Base-by-base conservation (phyloP, 1,140 invertebrate genomes). In the Euura saliciscinereae region DNA sequence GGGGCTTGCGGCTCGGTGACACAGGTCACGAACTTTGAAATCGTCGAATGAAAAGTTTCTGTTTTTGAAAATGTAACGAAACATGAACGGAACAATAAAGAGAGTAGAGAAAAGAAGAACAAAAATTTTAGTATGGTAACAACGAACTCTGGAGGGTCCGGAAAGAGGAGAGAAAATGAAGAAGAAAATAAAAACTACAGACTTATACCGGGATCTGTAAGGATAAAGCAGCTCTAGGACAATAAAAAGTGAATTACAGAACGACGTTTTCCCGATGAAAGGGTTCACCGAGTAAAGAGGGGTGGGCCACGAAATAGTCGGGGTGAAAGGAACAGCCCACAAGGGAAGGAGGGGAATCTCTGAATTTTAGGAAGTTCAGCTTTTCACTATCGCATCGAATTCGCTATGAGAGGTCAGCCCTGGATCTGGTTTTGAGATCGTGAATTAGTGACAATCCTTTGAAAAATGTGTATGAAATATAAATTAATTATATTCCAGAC, bases 351-450 rank as follows among this genome's bases (percentile, higher is more conserved):
- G 59, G 59, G 42, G 74, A 45, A 70, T 75, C 79, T 81, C 78
- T 79, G 78, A 77, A 83, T 82, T 83, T 82, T 76, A 77, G 81
- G 81, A 79, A 82, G 79, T 83, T 83, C 79, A 79, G 82, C 80
- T 82, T 83, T 81, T 11, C 13, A 80, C 82, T 80, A 80, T 28
- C 28, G 82, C 83, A 84, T 84, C 80, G 78, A 78, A 84, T 83
- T 83, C 80, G 78, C 45, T 7, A 7, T n/a, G 45, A 6, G 45
- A 51, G 44, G 69, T 51, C 10, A 42, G 44, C 69, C 44, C 43
- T 3, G 69, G 69, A 28, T 28, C 28, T 28, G 28, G 28, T 28
- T 28, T 28, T 28, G 51, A n/a, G 51, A 59, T 59, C 13, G 51
- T 59, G 13, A 59, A 59, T 59, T n/a, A n/a, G 51, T 59, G 51